These are phyloP conservation scores for Koerneria pararmatus DNA, from an alignment of 2,888 invertebrate species.

Conservation along the genomic window DNA sequence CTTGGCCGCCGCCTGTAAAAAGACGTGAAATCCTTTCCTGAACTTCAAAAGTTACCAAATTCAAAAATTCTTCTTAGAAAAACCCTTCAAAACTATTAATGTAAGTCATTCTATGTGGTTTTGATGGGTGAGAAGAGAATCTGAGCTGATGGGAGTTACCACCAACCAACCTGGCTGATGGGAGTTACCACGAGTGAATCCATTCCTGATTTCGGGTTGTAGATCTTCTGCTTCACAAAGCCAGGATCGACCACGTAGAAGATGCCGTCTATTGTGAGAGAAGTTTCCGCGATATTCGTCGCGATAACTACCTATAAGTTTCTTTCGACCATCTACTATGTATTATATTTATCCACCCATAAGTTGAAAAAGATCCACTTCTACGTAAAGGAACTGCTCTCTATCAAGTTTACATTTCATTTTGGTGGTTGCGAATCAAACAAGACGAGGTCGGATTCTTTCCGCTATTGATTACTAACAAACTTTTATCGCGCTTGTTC, in stretches of 20 bases:
- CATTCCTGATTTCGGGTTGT: conserved; percentile 72
- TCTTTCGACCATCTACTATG: background rate
- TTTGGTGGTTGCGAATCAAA: no score
- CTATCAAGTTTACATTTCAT: no score
- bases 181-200: conserved; percentile 97
- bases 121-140: background rate
- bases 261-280: conserved; percentile 95
- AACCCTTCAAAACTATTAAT: no score
- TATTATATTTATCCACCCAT: background rate
- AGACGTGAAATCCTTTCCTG: no score
- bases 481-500: no score
- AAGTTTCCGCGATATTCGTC: conserved; percentile 98
- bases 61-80: background rate
- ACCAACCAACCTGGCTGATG: no score
- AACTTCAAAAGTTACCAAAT: no score
- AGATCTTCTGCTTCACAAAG: conserved; percentile 90
- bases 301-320: conserved; percentile 74
- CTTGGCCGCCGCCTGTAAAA: conserved; percentile 90
- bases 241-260: conserved; percentile 99
- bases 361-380: background rate
- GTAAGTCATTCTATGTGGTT: background rate
- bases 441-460: no score
- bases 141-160: no score
- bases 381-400: no score
- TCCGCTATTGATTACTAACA: no score